Percentiles rank a stretch among this genome's conserved stretches.
Evolutionary conservation across 2,888 invertebrate species (phyloP).

Genomic region (Nemapogon koenigi): DNA sequence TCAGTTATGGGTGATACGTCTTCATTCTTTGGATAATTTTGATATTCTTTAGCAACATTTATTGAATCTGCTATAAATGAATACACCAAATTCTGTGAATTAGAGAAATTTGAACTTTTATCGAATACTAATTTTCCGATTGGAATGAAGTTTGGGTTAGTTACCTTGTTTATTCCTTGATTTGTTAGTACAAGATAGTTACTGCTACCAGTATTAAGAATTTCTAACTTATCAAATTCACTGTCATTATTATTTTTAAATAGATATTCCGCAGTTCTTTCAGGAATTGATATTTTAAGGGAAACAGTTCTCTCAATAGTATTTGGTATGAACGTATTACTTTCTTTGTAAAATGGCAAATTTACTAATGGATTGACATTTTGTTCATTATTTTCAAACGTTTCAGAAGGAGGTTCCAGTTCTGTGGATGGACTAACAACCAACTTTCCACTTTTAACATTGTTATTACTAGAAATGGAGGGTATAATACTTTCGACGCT

Average conservation of each 20-base stretch:
- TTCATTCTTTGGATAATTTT: slow-evolving; percentile 37
- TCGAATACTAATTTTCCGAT: slow-evolving; percentile 40
- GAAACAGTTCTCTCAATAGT: slow-evolving; percentile 55
- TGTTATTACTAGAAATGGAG: slow-evolving; percentile 19
- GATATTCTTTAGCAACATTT: slow-evolving; percentile 48
- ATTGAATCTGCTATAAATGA: slow-evolving; percentile 51
- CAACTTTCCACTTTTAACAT: slow-evolving; percentile 24
- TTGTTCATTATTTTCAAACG: slow-evolving; percentile 21
- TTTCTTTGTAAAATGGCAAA: slow-evolving; percentile 42
- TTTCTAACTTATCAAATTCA: slow-evolving; percentile 43
- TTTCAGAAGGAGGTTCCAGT: slow-evolving; percentile 38
- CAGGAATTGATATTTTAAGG: slow-evolving; percentile 52
- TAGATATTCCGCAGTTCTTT: slow-evolving; percentile 44
- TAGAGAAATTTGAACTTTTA: slow-evolving; percentile 44
- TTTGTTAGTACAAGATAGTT: slow-evolving; percentile 50
- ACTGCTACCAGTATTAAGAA: slow-evolving; percentile 50
- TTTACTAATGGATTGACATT: slow-evolving; percentile 30
- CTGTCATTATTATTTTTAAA: slow-evolving; percentile 37
- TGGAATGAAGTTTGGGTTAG: slow-evolving; percentile 32
- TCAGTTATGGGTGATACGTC: slow-evolving; percentile 36
- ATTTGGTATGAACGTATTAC: slow-evolving; percentile 28
- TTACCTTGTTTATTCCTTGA: slow-evolving; percentile 19
- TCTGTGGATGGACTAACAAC: slow-evolving; percentile 30
- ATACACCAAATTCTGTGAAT: slow-evolving; percentile 57
- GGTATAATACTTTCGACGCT: slow-evolving; percentile 36